Percentiles rank a stretch among this genome's conserved stretches.
phyloP scores from a whole-genome alignment of 2,888 invertebrate species.

The Ochlodes sylvanus region DNA sequence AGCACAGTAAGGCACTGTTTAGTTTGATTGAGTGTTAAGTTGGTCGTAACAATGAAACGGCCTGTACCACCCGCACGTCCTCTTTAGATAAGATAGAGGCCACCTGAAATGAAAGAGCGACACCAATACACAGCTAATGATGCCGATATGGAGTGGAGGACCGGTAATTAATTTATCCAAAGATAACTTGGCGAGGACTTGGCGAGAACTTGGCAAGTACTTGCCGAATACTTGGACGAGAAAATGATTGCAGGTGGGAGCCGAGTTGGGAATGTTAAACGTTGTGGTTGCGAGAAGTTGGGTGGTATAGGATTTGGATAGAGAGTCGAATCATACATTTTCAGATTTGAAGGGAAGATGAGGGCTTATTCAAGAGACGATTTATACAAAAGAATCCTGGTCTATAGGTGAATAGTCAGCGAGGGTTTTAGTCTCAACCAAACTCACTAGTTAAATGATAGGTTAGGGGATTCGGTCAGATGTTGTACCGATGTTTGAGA shows the following conservation, averaged over 20 bases:
- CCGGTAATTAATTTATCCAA: slow-evolving; percentile 75
- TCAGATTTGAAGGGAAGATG: too few species aligned
- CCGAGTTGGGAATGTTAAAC: not conserved
- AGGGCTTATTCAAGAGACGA: slow-evolving; percentile 22
- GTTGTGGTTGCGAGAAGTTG: not conserved
- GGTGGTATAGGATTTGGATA: too few species aligned
- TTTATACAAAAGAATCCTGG: too few species aligned
- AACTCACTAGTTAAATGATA: too few species aligned
- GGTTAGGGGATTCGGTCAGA: too few species aligned
- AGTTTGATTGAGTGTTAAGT: slow-evolving; percentile 37
- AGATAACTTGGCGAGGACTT: slow-evolving; percentile 48
- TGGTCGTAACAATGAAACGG: slow-evolving; percentile 70
- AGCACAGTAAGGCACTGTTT: slow-evolving; percentile 48
- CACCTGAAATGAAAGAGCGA: slow-evolving; percentile 74
- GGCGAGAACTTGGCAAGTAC: not conserved
- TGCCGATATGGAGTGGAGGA: slow-evolving; percentile 64
- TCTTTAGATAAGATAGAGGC: slow-evolving; percentile 84
- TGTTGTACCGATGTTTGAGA: not conserved
- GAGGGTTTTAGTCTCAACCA: too few species aligned
- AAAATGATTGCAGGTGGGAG: not conserved
- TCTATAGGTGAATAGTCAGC: too few species aligned
- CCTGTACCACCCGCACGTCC: slow-evolving; percentile 82
- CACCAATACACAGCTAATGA: slow-evolving; percentile 78
- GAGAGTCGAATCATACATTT: too few species aligned
- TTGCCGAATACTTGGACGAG: not conserved